A percentile compares a stretch with the other conserved stretches of the same genome.
Conservation (phyloP, 2,888 invertebrate genomes). For the Therioaphis trifolii region DNA sequence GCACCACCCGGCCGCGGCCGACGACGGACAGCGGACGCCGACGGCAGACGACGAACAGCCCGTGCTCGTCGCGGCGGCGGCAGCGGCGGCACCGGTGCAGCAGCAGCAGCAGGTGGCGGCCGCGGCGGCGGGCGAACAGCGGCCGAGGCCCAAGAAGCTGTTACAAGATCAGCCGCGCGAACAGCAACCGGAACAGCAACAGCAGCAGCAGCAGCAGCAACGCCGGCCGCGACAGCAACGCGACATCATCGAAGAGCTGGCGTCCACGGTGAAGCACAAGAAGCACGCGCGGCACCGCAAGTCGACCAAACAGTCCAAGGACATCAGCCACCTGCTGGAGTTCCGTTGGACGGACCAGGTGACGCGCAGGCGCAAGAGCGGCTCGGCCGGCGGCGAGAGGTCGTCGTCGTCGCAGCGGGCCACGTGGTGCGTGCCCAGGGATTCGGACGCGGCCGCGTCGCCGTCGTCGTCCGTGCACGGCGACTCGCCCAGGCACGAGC, state of each 20-base stretch:
- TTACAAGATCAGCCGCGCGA: too few species aligned
- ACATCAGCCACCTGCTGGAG: conserved; percentile 47
- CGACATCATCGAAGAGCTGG: conserved; percentile 54
- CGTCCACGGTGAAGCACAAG: conserved; percentile 38
- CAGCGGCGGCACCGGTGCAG: conserved; percentile 50
- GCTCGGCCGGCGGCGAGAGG: neutral
- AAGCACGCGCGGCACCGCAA: conserved; percentile 38
- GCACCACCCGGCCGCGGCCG: neutral
- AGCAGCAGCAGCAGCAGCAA: neutral
- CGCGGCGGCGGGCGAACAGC: neutral
- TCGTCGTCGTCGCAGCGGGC: conserved; percentile 62
- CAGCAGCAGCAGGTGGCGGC: neutral
- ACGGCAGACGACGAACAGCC: neutral
- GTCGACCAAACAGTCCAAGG: conserved; percentile 40
- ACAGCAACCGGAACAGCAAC: neutral
- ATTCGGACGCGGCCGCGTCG: conserved; percentile 62
- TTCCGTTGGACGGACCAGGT: conserved; percentile 62
- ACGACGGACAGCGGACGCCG: neutral
- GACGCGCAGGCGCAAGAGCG: conserved; percentile 14
- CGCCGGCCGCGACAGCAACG: neutral
- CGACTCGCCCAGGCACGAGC: neutral
- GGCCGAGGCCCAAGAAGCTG: too few species aligned
- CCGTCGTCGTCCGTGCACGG: too few species aligned
- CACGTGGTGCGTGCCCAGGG: conserved; percentile 63
- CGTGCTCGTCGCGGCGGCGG: neutral